Percentiles rank a stretch among this genome's conserved stretches.
phyloP scores from a whole-genome alignment of 2,888 invertebrate genomes.

The Scrobipalpa costella region DNA sequence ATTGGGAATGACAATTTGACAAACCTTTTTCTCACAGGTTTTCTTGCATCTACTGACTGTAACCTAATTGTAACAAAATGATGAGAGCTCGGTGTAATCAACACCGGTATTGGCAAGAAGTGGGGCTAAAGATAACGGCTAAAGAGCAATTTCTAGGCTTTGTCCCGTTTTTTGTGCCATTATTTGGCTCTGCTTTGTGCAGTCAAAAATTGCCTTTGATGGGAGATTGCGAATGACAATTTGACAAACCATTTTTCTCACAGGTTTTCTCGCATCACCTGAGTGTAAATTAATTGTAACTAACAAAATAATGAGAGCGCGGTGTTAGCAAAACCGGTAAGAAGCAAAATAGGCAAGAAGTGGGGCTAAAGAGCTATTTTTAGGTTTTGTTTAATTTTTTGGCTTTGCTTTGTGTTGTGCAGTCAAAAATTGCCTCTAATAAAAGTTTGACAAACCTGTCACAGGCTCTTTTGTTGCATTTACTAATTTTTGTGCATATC shows the following conservation, averaged over 20 bases:
- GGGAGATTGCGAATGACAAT: not conserved
- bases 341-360: constrained; percentile 8
- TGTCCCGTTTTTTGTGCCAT: not conserved
- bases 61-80: no score
- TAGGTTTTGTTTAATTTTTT: not conserved
- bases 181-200: not conserved
- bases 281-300: no score
- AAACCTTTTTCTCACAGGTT: no score
- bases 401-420: not conserved
- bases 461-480: no score
- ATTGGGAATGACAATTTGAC: not conserved
- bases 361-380: constrained; percentile 1
- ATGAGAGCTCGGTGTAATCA: constrained; percentile 68
- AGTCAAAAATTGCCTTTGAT: not conserved
- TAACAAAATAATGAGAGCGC: constrained; percentile 74
- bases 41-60: no score
- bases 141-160: constrained; percentile 8
- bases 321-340: constrained; percentile 62
- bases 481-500: no score
- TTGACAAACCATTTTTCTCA: no score
- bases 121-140: not conserved
- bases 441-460: no score
- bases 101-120: constrained; percentile 42
- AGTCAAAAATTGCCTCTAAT: not conserved
- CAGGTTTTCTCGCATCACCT: no score